Evolutionary conservation across 2,797 vertebrate species (phyloP).

Genomic region (Macropodus opercularis): DNA sequence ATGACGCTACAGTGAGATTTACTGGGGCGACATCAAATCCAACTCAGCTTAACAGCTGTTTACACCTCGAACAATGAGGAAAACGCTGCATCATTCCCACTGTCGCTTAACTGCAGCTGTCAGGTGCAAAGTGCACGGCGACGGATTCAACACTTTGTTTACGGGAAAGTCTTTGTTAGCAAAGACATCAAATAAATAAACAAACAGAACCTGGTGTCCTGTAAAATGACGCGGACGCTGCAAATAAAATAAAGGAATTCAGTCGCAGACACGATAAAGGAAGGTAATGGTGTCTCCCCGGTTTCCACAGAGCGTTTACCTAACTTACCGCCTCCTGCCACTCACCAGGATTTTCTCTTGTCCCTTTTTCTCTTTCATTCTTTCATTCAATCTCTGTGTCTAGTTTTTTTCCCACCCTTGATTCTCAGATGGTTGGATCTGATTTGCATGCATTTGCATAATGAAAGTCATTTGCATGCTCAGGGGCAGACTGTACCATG

Average conservation of each 20-base stretch:
- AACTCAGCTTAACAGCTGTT: constrained; percentile 48
- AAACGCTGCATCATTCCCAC: constrained; percentile 34
- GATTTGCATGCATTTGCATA: constrained; percentile 99
- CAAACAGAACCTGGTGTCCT: constrained; percentile 4
- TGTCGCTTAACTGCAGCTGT: constrained; percentile 28
- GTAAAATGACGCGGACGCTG: constrained; percentile 36
- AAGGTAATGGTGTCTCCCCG: constrained; percentile 70
- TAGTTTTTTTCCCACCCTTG: constrained; percentile 84
- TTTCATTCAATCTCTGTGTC: constrained; percentile 84
- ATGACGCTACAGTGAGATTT: constrained; percentile 18
- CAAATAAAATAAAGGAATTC: constrained; percentile 38
- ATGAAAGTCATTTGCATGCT: constrained; percentile 99
- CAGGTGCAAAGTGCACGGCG: constrained; percentile 17
- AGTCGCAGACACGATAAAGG: constrained; percentile 50
- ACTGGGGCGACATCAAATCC: constrained; percentile 19
- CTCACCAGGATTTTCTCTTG: constrained; percentile 78
- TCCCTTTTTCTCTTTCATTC: constrained; percentile 77
- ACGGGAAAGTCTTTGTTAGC: constrained; percentile 15
- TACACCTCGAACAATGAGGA: constrained; percentile 13
- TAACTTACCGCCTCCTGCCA: constrained; percentile 79
- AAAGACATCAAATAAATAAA: constrained; percentile 22
- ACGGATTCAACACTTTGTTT: constrained; percentile 31
- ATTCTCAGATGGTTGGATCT: constrained; percentile 97
- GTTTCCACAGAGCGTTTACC: constrained; percentile 74
- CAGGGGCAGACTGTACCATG: constrained; percentile 94